Evolutionary conservation across 2,113 vertebrate species (phyloP).

Genomic region (Cyprinodon variegatus): DNA sequence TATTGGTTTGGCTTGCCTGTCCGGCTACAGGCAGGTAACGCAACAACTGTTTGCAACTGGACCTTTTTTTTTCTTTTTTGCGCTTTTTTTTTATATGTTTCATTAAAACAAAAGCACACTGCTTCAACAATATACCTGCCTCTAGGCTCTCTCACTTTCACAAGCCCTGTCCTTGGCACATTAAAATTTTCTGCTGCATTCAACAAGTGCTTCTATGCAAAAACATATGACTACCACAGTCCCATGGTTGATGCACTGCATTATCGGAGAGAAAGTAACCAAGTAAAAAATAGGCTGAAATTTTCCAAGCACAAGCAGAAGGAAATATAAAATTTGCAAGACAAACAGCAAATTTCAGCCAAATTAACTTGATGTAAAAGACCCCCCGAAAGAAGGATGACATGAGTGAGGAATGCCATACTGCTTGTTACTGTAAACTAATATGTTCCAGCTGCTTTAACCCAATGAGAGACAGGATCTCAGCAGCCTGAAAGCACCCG

Average conservation of each 20-base stretch:
- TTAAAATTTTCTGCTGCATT: background rate
- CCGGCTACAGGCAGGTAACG: too few species aligned
- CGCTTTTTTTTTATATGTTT: too few species aligned
- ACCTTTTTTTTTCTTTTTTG: too few species aligned
- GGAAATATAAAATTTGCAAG: background rate
- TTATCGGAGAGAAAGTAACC: background rate
- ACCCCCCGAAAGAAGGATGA: background rate
- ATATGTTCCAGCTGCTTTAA: slow-evolving; percentile 49
- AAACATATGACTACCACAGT: background rate
- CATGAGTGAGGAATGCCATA: background rate
- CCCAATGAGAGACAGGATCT: slow-evolving; percentile 48
- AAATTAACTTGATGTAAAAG: background rate
- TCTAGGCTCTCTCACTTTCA: too few species aligned
- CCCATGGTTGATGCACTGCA: background rate
- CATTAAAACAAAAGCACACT: too few species aligned
- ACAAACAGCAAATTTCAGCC: background rate
- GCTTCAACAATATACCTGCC: too few species aligned
- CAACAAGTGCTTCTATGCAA: background rate
- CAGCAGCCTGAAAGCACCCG: slow-evolving; percentile 40
- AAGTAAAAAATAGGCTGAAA: slow-evolving; percentile 19
- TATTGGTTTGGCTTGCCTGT: too few species aligned
- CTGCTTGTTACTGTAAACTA: slow-evolving; percentile 23
- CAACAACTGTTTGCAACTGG: too few species aligned
- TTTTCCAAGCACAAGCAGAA: slow-evolving; percentile 11
- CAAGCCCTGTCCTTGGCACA: background rate